Percentiles rank a stretch among this genome's conserved stretches.
Evolutionary conservation across 2,113 vertebrate genomes (phyloP).

Genomic region (Herpetotheres cachinnans): DNA sequence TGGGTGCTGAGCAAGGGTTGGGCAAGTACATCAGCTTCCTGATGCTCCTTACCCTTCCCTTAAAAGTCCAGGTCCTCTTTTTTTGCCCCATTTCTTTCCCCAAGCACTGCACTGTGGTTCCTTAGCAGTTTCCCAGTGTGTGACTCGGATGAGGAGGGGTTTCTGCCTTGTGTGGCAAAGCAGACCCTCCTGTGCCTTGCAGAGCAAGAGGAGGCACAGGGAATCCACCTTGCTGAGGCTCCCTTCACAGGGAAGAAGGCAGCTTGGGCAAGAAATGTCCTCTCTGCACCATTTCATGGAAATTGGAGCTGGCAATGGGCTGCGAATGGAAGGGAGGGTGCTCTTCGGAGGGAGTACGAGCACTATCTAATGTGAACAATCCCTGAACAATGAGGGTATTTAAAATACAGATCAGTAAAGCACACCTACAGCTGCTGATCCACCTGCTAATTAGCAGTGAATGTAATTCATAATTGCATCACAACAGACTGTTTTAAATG

Average conservation of each 20-base stretch:
- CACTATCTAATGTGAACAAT: background rate
- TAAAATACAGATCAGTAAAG: background rate
- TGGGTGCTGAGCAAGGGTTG: background rate
- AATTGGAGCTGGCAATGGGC: background rate
- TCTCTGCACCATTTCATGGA: background rate
- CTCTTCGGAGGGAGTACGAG: background rate
- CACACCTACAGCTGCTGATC: background rate
- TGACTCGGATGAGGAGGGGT: background rate
- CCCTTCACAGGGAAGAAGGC: background rate
- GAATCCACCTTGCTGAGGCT: background rate
- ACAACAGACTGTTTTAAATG: background rate
- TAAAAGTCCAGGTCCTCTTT: background rate
- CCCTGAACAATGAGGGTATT: background rate
- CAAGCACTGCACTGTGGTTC: background rate
- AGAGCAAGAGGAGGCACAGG: background rate
- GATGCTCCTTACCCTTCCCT: background rate
- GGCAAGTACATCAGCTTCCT: background rate
- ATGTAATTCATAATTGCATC: conserved; percentile 6
- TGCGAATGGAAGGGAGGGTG: background rate
- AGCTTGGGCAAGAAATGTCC: background rate
- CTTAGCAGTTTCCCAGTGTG: background rate
- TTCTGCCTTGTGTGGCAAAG: background rate
- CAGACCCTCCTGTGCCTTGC: background rate
- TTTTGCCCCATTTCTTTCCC: background rate
- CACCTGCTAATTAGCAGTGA: background rate